A percentile compares a stretch with the other conserved stretches of the same genome.
Conservation (phyloP, 2,113 vertebrate genomes). For the Sakesphorus luctuosus region DNA sequence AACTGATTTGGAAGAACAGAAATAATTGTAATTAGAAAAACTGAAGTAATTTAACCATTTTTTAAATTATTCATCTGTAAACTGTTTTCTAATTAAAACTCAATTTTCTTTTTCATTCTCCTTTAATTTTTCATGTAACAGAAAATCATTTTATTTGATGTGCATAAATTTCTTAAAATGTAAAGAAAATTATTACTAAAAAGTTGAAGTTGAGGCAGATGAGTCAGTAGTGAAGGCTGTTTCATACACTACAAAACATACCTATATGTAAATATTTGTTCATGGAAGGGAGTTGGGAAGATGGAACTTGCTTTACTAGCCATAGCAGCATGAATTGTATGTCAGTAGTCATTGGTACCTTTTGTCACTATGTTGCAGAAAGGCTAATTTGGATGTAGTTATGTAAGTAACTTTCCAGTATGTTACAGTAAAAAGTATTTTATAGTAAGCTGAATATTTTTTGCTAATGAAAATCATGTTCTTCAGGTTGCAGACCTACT, state of each 20-base stretch:
- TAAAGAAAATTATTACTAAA: conserved; percentile 1
- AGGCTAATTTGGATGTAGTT: neutral
- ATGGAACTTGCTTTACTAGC: neutral
- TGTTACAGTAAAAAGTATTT: neutral
- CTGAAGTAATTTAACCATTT: conserved; percentile 66
- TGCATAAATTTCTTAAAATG: conserved; percentile 11
- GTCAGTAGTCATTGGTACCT: neutral
- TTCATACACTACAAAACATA: neutral
- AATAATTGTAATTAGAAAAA: conserved; percentile 70
- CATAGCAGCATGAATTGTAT: neutral
- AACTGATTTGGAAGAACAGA: conserved; percentile 67
- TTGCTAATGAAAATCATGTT: neutral
- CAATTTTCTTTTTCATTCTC: conserved; percentile 59
- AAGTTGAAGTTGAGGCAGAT: neutral
- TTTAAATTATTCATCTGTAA: conserved; percentile 72
- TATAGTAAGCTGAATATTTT: neutral
- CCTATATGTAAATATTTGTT: neutral
- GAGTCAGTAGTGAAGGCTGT: neutral
- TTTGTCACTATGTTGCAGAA: neutral
- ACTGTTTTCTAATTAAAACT: conserved; percentile 73
- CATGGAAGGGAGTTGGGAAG: neutral
- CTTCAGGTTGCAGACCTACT: neutral
- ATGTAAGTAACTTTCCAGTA: neutral
- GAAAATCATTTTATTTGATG: conserved; percentile 48
- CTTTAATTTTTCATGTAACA: conserved; percentile 62